Percentiles rank a stretch among this genome's conserved stretches.
These are phyloP conservation scores for Cheirogaleus medius DNA, from an alignment of 2,113 vertebrate genomes.

Conservation along the genomic window DNA sequence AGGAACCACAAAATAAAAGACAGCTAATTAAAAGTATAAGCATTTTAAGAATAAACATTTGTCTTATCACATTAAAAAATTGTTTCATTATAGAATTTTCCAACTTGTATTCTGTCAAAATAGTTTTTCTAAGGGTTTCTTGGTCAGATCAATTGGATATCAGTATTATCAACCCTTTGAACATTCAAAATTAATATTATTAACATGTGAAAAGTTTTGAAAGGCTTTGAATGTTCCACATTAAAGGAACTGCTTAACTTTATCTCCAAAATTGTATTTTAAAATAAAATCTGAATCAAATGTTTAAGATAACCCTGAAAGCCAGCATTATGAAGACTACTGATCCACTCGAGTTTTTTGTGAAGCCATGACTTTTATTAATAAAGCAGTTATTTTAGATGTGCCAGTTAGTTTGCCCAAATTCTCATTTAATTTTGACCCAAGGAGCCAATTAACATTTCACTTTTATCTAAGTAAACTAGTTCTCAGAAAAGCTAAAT, in stretches of 20 bases:
- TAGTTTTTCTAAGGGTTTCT: not conserved
- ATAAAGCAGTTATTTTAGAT: not conserved
- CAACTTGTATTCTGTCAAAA: not conserved
- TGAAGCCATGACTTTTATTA: not conserved
- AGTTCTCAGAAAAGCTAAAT: not conserved
- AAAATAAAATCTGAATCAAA: not conserved
- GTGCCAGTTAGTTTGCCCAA: not conserved
- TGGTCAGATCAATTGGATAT: not conserved
- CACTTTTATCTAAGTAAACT: not conserved
- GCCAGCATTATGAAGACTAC: not conserved
- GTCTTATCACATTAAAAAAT: not conserved
- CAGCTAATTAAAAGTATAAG: not conserved
- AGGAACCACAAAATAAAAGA: slow-evolving; percentile 14
- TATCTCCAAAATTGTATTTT: not conserved
- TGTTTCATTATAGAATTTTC: not conserved
- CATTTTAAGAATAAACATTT: not conserved
- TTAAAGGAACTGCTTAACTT: not conserved
- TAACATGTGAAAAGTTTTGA: not conserved
- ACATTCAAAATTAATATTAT: not conserved
- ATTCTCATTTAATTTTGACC: not conserved
- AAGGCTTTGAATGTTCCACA: not conserved
- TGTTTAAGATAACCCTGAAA: not conserved
- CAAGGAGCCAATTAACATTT: not conserved
- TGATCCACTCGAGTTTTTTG: not conserved
- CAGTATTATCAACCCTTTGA: not conserved